Conservation (phyloP, 2,797 vertebrate genomes). For the Cirrhinus mrigala region DNA sequence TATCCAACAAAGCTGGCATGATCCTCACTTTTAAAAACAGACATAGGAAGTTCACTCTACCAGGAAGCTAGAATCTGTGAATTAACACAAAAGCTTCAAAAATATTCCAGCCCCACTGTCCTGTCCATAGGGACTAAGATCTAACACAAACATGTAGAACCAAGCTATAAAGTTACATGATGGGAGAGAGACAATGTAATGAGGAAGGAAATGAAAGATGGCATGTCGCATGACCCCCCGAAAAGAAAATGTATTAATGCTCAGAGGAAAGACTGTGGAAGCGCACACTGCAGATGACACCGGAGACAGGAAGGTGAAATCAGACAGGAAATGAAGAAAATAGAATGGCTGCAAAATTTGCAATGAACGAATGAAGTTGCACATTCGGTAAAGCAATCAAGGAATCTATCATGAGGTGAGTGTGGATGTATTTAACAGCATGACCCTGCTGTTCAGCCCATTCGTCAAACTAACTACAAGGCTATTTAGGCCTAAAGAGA, state of each 20-base stretch:
- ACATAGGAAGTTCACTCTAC: conserved; percentile 34
- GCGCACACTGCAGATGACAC: conserved; percentile 33
- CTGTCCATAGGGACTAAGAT: conserved; percentile 59
- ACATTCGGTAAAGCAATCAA: conserved; percentile 36
- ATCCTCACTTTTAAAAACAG: conserved; percentile 36
- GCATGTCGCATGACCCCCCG: conserved; percentile 45
- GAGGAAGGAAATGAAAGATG: conserved; percentile 64
- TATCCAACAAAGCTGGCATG: conserved; percentile 23
- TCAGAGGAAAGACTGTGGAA: conserved; percentile 36
- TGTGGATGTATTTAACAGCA: conserved; percentile 36
- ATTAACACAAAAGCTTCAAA: conserved; percentile 41
- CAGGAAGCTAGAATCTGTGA: conserved; percentile 50
- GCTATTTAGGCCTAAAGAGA: conserved; percentile 15
- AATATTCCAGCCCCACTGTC: conserved; percentile 48
- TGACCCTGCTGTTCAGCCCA: conserved; percentile 67
- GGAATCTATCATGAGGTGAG: neutral
- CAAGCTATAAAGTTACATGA: conserved; percentile 16
- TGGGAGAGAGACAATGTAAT: conserved; percentile 37
- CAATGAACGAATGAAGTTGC: conserved; percentile 38
- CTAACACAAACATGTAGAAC: conserved; percentile 56
- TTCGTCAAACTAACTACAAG: conserved; percentile 2
- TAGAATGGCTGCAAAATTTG: conserved; percentile 49
- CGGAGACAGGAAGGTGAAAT: conserved; percentile 37
- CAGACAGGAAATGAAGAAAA: conserved; percentile 47
- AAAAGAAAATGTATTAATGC: conserved; percentile 41